Conservation (phyloP, 2,113 vertebrate genomes). For the Talpa occidentalis region DNA sequence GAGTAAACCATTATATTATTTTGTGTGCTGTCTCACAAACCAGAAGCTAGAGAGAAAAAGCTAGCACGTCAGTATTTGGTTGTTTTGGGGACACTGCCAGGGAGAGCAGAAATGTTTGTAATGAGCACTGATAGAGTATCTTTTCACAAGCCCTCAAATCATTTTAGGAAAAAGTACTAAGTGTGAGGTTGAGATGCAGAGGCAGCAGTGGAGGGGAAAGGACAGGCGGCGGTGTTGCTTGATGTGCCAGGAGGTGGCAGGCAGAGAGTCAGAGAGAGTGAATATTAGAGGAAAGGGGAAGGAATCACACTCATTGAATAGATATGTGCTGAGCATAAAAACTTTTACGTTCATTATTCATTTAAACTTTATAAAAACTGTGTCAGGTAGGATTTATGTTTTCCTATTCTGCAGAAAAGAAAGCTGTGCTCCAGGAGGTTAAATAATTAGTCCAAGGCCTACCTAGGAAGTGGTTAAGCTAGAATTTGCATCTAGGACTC, state of each 20-base stretch:
- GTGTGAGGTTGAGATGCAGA: neutral
- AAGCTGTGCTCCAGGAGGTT: neutral
- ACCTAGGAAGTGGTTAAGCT: neutral
- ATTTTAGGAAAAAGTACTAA: neutral
- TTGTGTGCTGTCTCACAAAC: neutral
- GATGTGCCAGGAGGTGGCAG: neutral
- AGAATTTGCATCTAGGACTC: neutral
- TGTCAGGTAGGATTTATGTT: neutral
- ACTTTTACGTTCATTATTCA: constrained; percentile 13
- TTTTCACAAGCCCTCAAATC: neutral
- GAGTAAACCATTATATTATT: neutral
- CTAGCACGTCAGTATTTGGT: neutral
- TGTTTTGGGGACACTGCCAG: neutral
- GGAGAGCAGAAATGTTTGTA: neutral
- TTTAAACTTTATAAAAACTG: neutral
- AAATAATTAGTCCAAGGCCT: neutral
- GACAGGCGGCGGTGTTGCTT: neutral
- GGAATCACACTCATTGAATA: neutral
- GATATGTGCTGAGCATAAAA: neutral
- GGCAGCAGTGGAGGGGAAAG: neutral
- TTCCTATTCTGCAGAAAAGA: neutral
- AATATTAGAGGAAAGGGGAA: neutral
- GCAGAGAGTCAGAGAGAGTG: neutral
- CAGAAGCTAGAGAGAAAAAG: neutral
- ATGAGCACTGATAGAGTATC: neutral